Evolutionary conservation across 1,140 invertebrate genomes (phyloP).

Genomic region (Drosophila yakuba): DNA sequence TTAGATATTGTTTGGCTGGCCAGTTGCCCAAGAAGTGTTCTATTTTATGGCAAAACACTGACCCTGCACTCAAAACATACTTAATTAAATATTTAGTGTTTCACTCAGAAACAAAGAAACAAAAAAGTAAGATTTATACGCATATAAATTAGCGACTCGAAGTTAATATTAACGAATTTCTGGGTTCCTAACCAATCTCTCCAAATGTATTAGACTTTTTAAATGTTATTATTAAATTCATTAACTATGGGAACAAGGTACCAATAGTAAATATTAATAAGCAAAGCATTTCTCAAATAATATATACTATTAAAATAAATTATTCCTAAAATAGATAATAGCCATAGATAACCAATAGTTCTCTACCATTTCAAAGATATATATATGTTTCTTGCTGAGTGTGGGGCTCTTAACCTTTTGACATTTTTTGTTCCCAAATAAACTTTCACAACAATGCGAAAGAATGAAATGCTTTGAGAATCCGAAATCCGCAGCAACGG

Average conservation of each 20-base stretch:
- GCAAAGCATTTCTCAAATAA: too few species aligned
- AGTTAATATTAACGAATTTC: too few species aligned
- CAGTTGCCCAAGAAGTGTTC: conserved; percentile 10
- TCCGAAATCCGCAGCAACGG: conserved; percentile 28
- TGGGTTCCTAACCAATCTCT: too few species aligned
- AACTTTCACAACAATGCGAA: conserved; percentile 50
- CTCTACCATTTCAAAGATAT: too few species aligned
- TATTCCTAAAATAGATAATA: too few species aligned
- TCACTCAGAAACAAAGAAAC: neutral
- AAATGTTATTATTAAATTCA: too few species aligned
- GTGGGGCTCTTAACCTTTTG: conserved; percentile 14
- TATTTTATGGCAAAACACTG: conserved; percentile 31
- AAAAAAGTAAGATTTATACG: neutral
- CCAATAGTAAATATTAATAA: too few species aligned
- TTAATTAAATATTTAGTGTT: conserved; percentile 22
- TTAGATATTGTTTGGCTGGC: conserved; percentile 56
- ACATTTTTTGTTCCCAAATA: conserved; percentile 8
- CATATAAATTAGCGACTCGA: too few species aligned
- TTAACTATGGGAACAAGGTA: too few species aligned
- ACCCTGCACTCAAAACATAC: conserved; percentile 22
- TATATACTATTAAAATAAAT: too few species aligned
- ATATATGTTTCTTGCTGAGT: neutral
- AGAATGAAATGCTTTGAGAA: conserved; percentile 8
- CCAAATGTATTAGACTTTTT: too few species aligned
- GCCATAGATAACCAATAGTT: too few species aligned